Evolutionary conservation across 2,113 vertebrate genomes (phyloP).

Genomic region (Ascaphus truei): DNA sequence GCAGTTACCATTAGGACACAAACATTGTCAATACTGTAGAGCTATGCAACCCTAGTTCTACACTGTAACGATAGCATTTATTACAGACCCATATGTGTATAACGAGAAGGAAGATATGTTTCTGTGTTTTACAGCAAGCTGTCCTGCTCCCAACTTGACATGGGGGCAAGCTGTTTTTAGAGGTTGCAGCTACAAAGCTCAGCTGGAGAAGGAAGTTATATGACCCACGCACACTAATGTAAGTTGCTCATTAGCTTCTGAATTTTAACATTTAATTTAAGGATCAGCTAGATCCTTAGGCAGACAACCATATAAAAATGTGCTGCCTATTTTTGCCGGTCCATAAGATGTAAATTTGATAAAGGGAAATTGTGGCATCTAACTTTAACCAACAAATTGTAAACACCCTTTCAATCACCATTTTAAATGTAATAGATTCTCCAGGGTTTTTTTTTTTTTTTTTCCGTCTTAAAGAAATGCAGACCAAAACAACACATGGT

Average conservation of each 20-base stretch:
- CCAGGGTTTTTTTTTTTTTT: not conserved
- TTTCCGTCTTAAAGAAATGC: too few species aligned
- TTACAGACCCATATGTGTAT: not conserved
- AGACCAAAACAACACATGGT: conserved; percentile 8
- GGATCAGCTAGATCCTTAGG: not conserved
- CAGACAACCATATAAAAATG: not conserved
- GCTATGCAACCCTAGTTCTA: not conserved
- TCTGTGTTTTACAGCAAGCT: not conserved
- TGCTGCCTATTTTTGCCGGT: not conserved
- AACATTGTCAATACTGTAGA: too few species aligned
- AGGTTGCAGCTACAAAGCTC: not conserved
- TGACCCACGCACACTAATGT: not conserved
- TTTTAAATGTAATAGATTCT: not conserved
- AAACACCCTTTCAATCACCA: not conserved
- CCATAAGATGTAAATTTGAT: not conserved
- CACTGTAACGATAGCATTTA: not conserved
- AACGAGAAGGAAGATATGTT: not conserved
- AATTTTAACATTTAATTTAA: conserved; percentile 1
- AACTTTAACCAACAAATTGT: not conserved
- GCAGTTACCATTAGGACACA: too few species aligned
- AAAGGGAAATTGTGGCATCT: not conserved
- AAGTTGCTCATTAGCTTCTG: conserved; percentile 5
- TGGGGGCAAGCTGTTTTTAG: not conserved
- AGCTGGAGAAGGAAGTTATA: conserved; percentile 6
- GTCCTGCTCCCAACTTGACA: conserved; percentile 5